Evolutionary conservation across 2,113 vertebrate genomes (phyloP).

Genomic region (Chloropsis cyanopogon): DNA sequence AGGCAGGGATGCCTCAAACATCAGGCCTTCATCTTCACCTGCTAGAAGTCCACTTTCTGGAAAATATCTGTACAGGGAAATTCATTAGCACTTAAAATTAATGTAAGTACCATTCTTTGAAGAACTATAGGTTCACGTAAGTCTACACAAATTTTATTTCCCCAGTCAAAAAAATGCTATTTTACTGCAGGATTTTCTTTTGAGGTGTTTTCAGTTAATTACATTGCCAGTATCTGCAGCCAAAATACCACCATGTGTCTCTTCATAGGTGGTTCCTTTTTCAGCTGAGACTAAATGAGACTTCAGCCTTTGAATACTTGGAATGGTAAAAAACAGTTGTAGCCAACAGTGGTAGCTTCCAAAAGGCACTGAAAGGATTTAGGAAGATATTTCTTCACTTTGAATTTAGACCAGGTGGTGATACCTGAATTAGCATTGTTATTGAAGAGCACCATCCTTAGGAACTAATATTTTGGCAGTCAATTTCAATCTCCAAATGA

Average conservation of each 20-base stretch:
- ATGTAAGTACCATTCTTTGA: neutral
- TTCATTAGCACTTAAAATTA: neutral
- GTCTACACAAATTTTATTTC: neutral
- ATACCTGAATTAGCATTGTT: neutral
- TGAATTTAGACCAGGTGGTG: neutral
- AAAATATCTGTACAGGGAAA: neutral
- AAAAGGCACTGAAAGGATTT: neutral
- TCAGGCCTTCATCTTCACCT: neutral
- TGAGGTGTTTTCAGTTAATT: neutral
- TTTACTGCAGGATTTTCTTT: neutral
- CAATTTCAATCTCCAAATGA: constrained; percentile 3
- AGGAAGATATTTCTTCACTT: neutral
- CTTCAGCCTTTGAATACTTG: neutral
- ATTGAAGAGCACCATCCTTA: neutral
- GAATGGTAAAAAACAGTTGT: neutral
- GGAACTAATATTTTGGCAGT: neutral
- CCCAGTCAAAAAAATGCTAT: neutral
- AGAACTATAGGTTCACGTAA: neutral
- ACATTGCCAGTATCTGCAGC: neutral
- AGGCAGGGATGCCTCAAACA: neutral
- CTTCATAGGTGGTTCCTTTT: neutral
- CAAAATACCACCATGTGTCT: neutral
- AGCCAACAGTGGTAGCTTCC: neutral
- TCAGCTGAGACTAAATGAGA: neutral
- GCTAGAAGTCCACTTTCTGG: neutral